A percentile compares a stretch with the other conserved stretches of the same genome.
These are phyloP conservation scores for Ophion slaviceki DNA, from an alignment of 2,888 invertebrate species.

Conservation along the genomic window DNA sequence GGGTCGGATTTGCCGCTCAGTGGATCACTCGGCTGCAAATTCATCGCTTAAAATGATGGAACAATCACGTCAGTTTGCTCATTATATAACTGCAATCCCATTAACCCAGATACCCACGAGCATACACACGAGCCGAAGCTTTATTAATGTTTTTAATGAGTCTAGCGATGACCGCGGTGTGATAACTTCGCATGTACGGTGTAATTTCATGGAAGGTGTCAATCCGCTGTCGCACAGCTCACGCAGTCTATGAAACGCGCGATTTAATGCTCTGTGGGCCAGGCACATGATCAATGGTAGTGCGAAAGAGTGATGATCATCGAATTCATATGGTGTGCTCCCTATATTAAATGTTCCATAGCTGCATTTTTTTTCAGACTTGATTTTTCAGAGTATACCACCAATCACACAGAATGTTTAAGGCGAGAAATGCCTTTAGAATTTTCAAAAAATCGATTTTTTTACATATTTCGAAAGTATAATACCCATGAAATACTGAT, in stretches of 20 bases:
- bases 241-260: conserved; percentile 11
- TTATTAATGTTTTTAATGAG: conserved; percentile 37
- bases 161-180: conserved; percentile 2
- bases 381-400: no score
- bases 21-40: conserved; percentile 89
- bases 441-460: no score
- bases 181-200: background rate
- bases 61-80: conserved; percentile 38
- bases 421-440: no score
- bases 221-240: conserved; percentile 43
- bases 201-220: conserved; percentile 44
- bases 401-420: no score
- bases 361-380: no score
- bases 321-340: no score
- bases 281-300: conserved; percentile 2
- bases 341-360: no score
- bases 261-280: conserved; percentile 12
- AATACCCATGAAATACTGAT: no score
- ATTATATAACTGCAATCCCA: conserved; percentile 29
- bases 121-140: conserved; percentile 12
- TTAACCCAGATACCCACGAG: conserved; percentile 38
- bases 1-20: conserved; percentile 90
- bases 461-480: no score
- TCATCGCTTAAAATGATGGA: conserved; percentile 84
- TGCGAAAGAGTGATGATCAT: no score